phyloP scores from a whole-genome alignment of 2,113 vertebrate genomes.

The Mustelus asterias region DNA sequence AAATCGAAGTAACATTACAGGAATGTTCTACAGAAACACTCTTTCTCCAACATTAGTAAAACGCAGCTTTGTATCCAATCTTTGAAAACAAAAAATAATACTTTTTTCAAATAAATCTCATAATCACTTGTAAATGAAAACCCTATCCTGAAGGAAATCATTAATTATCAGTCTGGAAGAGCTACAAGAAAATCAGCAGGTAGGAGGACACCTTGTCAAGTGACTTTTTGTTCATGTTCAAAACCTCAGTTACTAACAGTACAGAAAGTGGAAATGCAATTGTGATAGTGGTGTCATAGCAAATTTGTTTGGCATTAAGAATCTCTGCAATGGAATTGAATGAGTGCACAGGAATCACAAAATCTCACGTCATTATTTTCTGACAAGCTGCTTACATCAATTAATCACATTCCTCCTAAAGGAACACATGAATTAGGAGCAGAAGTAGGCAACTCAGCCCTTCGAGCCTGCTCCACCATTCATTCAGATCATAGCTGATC shows the following conservation, averaged over 20 bases:
- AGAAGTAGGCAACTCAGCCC: too few species aligned
- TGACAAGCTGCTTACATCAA: not conserved
- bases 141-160: not conserved
- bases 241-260: not conserved
- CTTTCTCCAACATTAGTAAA: not conserved
- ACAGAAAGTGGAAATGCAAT: not conserved
- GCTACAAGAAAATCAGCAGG: not conserved
- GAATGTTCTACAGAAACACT: not conserved
- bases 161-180: not conserved
- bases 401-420: not conserved
- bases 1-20: not conserved
- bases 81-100: not conserved
- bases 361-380: not conserved
- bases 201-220: not conserved
- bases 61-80: not conserved
- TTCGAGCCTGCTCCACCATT: too few species aligned
- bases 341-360: not conserved
- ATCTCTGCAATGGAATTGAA: not conserved
- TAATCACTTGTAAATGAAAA: not conserved
- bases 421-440: too few species aligned
- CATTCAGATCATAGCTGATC: too few species aligned
- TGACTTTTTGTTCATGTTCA: not conserved
- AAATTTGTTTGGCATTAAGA: not conserved
- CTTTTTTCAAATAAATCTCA: not conserved
- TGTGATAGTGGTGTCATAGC: too few species aligned